Percentiles rank a stretch among this genome's conserved stretches.
phyloP scores from a whole-genome alignment of 2,113 vertebrate species.

The Trogon surrucura region DNA sequence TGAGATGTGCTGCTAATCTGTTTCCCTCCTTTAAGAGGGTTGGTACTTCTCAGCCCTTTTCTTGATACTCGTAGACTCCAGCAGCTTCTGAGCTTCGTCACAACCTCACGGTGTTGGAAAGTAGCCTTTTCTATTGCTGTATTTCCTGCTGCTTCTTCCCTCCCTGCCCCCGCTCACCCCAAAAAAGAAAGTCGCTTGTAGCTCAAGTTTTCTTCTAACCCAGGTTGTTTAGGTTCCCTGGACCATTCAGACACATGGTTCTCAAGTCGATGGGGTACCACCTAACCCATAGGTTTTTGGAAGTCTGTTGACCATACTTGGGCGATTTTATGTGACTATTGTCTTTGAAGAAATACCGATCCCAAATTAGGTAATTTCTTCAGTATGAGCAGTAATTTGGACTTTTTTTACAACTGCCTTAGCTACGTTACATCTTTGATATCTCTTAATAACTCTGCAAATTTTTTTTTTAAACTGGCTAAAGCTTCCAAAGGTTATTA shows the following conservation, averaged over 20 bases:
- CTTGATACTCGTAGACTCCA: neutral
- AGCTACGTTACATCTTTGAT: neutral
- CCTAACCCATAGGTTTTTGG: neutral
- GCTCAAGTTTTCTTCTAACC: neutral
- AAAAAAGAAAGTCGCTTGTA: neutral
- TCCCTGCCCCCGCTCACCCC: too few species aligned
- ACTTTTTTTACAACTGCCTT: neutral
- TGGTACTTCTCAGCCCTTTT: neutral
- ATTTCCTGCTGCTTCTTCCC: neutral
- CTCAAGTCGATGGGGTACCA: neutral
- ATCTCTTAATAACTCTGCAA: neutral
- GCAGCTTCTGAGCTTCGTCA: neutral
- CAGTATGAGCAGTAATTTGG: neutral
- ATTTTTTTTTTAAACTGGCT: neutral
- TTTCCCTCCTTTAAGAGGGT: neutral
- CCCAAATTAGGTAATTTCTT: neutral
- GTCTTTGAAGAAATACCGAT: neutral
- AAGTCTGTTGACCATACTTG: neutral
- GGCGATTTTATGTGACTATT: neutral
- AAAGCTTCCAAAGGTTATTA: neutral
- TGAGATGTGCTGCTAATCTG: neutral
- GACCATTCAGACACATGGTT: neutral
- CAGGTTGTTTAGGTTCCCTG: neutral
- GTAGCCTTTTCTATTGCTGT: neutral
- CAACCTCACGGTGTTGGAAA: neutral